phyloP scores from a whole-genome alignment of 2,113 vertebrate genomes.

The Labrus mixtus region DNA sequence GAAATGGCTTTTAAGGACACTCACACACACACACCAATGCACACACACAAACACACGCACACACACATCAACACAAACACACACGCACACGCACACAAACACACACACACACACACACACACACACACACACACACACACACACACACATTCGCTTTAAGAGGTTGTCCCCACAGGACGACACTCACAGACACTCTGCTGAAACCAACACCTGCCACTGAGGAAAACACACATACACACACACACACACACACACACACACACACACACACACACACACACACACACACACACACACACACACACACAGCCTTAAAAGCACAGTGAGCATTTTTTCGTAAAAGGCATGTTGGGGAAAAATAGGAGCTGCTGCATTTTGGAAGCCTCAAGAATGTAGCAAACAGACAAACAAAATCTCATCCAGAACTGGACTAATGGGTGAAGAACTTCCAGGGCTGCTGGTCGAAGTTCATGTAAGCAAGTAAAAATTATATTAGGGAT shows the following conservation, averaged over 20 bases:
- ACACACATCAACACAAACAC: no score
- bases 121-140: not conserved
- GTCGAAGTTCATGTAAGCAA: slow-evolving; percentile 23
- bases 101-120: no score
- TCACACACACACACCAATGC: slow-evolving; percentile 13
- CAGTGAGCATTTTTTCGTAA: slow-evolving; percentile 17
- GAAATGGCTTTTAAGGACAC: slow-evolving; percentile 7
- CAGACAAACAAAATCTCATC: slow-evolving; percentile 25
- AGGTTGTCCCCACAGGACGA: slow-evolving; percentile 21
- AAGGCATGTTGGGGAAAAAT: slow-evolving; percentile 21
- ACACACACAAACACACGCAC: no score
- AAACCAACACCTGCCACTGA: slow-evolving; percentile 40
- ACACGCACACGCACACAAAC: no score
- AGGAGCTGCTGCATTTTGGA: slow-evolving; percentile 16
- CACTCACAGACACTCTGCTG: slow-evolving; percentile 14
- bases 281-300: no score
- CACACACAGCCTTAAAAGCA: no score
- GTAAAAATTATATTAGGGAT: slow-evolving; percentile 20
- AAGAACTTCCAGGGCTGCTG: slow-evolving; percentile 26
- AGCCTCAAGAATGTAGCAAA: slow-evolving; percentile 21
- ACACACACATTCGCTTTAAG: slow-evolving; percentile 7
- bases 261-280: no score
- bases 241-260: not conserved
- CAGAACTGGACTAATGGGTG: not conserved
- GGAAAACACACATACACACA: slow-evolving; percentile 21